These are phyloP conservation scores for Aphelinus certus DNA, from an alignment of 1,140 invertebrate species.

Conservation along the genomic window DNA sequence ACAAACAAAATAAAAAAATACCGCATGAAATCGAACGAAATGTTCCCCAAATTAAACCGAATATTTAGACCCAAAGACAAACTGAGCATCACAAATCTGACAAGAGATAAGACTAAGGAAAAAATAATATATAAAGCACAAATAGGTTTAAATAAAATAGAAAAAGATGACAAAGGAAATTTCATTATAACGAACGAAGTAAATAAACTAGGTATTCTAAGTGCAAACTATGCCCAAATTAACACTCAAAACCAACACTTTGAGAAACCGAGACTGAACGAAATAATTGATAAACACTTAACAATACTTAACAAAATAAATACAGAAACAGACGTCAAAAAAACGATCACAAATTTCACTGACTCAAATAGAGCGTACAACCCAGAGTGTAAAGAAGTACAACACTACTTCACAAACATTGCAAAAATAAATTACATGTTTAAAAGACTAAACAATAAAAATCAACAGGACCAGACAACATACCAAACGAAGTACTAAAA, in stretches of 20 bases:
- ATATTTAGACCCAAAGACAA: no score
- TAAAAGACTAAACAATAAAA: conserved; percentile 40
- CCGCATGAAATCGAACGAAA: no score
- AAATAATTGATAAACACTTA: background rate
- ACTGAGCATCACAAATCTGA: no score
- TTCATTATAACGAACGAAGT: no score
- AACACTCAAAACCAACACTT: conserved; percentile 12
- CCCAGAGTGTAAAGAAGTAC: background rate
- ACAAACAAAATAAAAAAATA: no score
- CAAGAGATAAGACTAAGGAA: no score
- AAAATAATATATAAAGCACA: no score
- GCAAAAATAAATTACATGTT: background rate
- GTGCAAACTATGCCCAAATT: no score
- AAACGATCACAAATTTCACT: background rate
- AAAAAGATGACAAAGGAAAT: no score
- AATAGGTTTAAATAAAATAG: no score
- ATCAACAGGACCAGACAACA: conserved; percentile 36
- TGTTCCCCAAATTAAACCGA: no score
- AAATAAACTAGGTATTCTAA: no score
- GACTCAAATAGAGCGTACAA: background rate
- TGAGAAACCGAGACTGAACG: background rate
- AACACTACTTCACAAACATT: background rate
- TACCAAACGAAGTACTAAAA: conserved; percentile 40
- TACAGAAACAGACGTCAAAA: background rate
- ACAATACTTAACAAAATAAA: background rate